Conservation (phyloP, 2,888 invertebrate genomes). For the Scotopteryx bipunctaria region DNA sequence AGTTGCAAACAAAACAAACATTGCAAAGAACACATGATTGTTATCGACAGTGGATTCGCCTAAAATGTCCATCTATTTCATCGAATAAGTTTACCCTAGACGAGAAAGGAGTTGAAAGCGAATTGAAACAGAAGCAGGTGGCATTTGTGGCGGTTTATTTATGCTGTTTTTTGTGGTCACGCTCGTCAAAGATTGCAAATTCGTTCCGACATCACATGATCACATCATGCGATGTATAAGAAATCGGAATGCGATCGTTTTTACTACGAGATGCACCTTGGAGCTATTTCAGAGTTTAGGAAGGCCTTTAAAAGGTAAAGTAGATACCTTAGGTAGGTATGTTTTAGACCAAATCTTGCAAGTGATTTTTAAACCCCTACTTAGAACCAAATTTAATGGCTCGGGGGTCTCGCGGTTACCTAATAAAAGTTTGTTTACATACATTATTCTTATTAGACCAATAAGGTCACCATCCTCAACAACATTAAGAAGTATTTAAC, state of each 20-base stretch:
- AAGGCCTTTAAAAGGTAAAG: no score
- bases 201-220: slow-evolving; percentile 17
- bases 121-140: slow-evolving; percentile 1
- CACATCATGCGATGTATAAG: slow-evolving; percentile 4
- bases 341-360: no score
- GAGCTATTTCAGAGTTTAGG: no score
- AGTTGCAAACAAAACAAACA: neutral
- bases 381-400: no score
- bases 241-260: neutral
- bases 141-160: neutral
- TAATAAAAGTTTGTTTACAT: no score
- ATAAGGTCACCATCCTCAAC: no score
- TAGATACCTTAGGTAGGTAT: no score
- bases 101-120: neutral
- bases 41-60: neutral
- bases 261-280: neutral
- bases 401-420: no score
- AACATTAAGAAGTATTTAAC: no score
- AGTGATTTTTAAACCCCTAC: no score
- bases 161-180: neutral
- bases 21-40: slow-evolving; percentile 4
- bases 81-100: no score
- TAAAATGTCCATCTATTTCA: neutral
- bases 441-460: no score
- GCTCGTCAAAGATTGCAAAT: slow-evolving; percentile 15